These are phyloP conservation scores for Clarias pachynema DNA, from an alignment of 2,797 vertebrate species.

Conservation along the genomic window DNA sequence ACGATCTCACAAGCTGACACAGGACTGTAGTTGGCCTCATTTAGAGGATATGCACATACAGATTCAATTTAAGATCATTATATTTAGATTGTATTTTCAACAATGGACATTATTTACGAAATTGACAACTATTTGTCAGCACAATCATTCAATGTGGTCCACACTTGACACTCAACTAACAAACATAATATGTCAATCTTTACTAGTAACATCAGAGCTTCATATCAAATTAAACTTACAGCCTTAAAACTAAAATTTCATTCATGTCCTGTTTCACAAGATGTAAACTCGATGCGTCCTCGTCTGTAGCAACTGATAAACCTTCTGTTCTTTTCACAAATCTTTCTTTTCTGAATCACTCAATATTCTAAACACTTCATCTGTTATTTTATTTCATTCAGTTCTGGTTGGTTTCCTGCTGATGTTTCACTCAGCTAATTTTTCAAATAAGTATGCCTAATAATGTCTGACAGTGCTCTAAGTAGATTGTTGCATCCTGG, in stretches of 20 bases:
- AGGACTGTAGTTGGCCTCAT: conserved; percentile 23
- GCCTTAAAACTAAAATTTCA: background rate
- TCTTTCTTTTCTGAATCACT: background rate
- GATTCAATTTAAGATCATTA: no score
- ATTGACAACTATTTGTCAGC: background rate
- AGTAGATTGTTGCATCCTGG: background rate
- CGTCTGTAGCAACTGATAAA: background rate
- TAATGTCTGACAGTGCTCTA: background rate
- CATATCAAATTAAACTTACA: background rate
- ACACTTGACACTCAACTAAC: background rate
- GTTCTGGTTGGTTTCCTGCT: background rate
- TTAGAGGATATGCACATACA: conserved; percentile 2
- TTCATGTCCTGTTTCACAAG: background rate
- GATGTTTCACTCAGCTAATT: background rate
- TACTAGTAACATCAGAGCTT: background rate
- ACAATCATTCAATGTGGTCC: background rate
- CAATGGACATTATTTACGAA: background rate
- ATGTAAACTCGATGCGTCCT: background rate
- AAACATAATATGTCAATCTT: background rate
- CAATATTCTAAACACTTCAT: background rate
- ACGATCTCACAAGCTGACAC: background rate
- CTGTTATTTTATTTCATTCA: background rate
- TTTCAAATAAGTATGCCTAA: background rate
- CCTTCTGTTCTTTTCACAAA: background rate
- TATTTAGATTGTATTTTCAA: background rate